Evolutionary conservation across 2,113 vertebrate species (phyloP).

Genomic region (Pogona vitticeps): DNA sequence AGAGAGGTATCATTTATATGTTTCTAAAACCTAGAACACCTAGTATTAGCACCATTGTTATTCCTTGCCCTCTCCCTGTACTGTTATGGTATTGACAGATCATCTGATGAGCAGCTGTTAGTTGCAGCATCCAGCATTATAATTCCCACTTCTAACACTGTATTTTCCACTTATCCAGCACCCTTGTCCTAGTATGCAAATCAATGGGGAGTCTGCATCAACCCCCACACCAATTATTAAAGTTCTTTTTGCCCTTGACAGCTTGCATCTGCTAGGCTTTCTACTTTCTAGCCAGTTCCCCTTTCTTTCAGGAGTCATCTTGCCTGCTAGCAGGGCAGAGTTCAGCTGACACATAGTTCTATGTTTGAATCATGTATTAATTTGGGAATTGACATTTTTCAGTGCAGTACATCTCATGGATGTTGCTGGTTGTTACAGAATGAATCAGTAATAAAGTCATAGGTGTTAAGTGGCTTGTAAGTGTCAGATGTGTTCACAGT

Average conservation of each 20-base stretch:
- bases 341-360: background rate
- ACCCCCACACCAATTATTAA: background rate
- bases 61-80: background rate
- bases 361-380: slow-evolving; percentile 5
- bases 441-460: background rate
- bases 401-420: background rate
- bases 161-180: background rate
- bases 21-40: background rate
- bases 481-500: background rate
- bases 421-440: background rate
- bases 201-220: background rate
- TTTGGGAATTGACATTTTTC: background rate
- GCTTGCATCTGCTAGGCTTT: background rate
- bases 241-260: background rate
- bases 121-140: background rate
- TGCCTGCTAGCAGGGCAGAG: background rate
- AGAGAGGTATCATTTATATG: background rate
- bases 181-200: background rate
- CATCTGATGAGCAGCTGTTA: background rate
- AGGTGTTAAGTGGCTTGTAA: background rate
- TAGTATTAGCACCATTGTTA: background rate
- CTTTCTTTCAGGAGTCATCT: background rate
- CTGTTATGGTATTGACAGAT: too few relatives aligned
- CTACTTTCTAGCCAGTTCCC: background rate
- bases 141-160: background rate